Percentiles rank a stretch among this genome's conserved stretches.
Evolutionary conservation across 2,113 vertebrate species (phyloP).

Genomic region (Pelecanus crispus): DNA sequence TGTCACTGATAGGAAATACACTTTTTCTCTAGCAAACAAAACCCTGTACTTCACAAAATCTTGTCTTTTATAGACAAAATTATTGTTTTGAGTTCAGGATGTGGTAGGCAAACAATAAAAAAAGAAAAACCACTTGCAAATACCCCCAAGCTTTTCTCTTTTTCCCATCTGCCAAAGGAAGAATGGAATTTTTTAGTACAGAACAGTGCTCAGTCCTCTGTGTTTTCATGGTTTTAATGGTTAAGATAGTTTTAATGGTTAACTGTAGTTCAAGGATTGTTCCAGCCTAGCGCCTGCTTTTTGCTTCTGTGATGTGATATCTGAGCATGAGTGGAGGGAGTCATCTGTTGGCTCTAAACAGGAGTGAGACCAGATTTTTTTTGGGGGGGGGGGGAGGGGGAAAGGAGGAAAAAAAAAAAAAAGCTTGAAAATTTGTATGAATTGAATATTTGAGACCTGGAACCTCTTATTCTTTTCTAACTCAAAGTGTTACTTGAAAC

Average conservation of each 20-base stretch:
- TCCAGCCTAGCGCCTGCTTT: not conserved
- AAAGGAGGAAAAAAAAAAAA: not conserved
- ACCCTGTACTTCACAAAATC: not conserved
- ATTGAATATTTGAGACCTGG: not conserved
- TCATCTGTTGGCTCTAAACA: not conserved
- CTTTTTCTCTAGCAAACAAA: not conserved
- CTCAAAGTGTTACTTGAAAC: not conserved
- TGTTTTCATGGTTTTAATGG: not conserved
- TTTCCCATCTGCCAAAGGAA: not conserved
- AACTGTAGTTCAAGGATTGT: not conserved
- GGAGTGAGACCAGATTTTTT: not conserved
- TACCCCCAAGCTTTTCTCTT: not conserved
- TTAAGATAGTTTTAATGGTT: not conserved
- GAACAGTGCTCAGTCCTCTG: not conserved
- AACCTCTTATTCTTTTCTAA: not conserved
- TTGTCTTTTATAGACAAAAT: not conserved
- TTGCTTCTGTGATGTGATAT: not conserved
- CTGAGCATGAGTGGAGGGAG: not conserved
- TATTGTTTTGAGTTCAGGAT: conserved; percentile 16
- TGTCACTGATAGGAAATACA: not conserved
- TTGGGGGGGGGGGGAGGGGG: too few species aligned
- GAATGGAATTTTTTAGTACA: not conserved
- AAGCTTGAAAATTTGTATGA: not conserved
- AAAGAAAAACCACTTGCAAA: not conserved
- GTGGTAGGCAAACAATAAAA: conserved; percentile 5